Percentiles rank a stretch among this genome's conserved stretches.
phyloP scores from a whole-genome alignment of 2,797 vertebrate species.

The Paramormyrops hopkinsi region DNA sequence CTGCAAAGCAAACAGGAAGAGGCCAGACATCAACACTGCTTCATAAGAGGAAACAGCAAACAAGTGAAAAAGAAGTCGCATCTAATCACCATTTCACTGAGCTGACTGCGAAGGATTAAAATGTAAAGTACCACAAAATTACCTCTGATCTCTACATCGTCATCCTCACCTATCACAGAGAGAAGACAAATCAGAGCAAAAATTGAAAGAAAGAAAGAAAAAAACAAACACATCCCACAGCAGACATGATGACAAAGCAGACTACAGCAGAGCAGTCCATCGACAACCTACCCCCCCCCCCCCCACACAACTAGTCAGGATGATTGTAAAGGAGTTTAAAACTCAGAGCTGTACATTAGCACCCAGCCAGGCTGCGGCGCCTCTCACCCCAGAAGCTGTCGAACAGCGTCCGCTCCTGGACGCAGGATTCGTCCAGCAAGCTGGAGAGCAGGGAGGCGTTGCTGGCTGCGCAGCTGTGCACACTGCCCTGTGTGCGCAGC shows the following conservation, averaged over 20 bases:
- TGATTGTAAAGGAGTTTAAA: background rate
- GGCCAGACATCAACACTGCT: background rate
- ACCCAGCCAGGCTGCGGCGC: background rate
- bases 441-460: slow-evolving; percentile 52
- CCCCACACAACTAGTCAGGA: background rate
- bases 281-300: background rate
- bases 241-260: background rate
- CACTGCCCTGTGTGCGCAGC: background rate
- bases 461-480: slow-evolving; percentile 37
- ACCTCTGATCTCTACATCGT: background rate
- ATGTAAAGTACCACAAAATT: background rate
- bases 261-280: background rate
- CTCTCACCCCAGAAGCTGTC: slow-evolving; percentile 8
- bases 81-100: background rate
- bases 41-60: background rate
- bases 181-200: background rate
- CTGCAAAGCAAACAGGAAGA: background rate
- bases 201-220: background rate
- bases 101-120: background rate
- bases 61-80: background rate
- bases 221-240: background rate
- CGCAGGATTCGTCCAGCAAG: slow-evolving; percentile 64
- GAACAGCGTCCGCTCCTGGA: slow-evolving; percentile 61
- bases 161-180: background rate
- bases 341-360: background rate